phyloP scores from a whole-genome alignment of 1,140 invertebrate species.

The Phymastichus coffea region DNA sequence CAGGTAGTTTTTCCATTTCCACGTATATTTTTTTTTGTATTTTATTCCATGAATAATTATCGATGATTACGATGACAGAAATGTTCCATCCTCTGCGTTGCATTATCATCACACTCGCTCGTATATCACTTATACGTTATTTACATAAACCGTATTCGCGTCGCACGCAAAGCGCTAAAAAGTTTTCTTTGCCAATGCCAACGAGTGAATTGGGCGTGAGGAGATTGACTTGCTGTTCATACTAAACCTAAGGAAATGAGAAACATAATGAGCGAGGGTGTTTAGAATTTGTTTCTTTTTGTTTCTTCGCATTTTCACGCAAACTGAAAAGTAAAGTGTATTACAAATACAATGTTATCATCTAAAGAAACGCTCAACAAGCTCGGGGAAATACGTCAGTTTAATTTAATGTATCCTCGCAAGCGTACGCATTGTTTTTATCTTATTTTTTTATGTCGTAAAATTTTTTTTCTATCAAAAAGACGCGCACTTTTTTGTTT shows the following conservation, averaged over 20 bases:
- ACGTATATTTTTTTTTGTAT: too few relatives aligned
- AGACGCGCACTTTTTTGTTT: neutral
- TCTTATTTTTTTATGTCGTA: constrained; percentile 15
- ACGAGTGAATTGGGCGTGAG: too few relatives aligned
- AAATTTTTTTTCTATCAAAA: constrained; percentile 17
- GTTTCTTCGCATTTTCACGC: too few relatives aligned
- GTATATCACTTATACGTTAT: too few relatives aligned
- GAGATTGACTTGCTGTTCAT: too few relatives aligned
- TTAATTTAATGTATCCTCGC: too few relatives aligned
- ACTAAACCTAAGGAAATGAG: too few relatives aligned
- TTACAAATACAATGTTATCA: neutral
- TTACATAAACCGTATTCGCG: constrained; percentile 6
- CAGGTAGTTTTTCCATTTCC: too few relatives aligned
- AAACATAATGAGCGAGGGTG: too few relatives aligned
- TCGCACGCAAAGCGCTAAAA: neutral
- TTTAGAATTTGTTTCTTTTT: too few relatives aligned
- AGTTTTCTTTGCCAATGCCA: constrained; percentile 1
- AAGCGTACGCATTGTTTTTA: neutral
- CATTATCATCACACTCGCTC: too few relatives aligned
- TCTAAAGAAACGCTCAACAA: neutral
- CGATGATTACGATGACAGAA: constrained; percentile 13
- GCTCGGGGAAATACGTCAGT: neutral
- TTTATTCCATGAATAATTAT: constrained; percentile 24
- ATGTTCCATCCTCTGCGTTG: constrained; percentile 2
- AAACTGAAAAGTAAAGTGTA: constrained; percentile 3